Evolutionary conservation across 2,888 invertebrate species (phyloP).

Genomic region (Pammene fasciana): DNA sequence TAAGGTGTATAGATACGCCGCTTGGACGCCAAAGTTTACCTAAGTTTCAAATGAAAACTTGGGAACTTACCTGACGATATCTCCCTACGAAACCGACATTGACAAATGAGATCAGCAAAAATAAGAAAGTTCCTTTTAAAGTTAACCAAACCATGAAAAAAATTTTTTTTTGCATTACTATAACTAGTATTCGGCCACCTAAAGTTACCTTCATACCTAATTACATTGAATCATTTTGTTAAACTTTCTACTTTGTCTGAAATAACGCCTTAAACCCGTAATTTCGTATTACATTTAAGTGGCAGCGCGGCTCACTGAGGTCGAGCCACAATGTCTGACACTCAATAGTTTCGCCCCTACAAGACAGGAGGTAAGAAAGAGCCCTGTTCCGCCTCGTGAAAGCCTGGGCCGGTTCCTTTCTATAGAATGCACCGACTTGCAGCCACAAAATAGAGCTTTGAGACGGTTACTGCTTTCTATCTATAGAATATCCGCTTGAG

Average conservation of each 20-base stretch:
- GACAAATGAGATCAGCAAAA: too few species aligned
- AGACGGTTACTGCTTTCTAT: constrained; percentile 53
- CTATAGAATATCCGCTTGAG: constrained; percentile 58
- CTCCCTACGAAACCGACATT: too few species aligned
- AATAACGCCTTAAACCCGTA: background rate
- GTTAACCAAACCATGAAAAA: too few species aligned
- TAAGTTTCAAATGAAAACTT: background rate
- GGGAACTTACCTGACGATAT: background rate
- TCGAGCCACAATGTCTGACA: constrained; percentile 57
- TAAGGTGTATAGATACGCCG: background rate
- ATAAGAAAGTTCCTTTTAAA: too few species aligned
- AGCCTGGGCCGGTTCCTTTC: constrained; percentile 64
- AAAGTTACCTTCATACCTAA: too few species aligned
- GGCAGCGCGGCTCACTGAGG: constrained; percentile 53
- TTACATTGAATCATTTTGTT: too few species aligned
- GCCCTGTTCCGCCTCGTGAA: constrained; percentile 64
- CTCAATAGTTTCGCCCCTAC: constrained; percentile 63
- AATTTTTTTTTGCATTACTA: too few species aligned
- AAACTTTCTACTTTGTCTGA: too few species aligned
- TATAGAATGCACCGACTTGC: constrained; percentile 54
- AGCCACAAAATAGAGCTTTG: constrained; percentile 54
- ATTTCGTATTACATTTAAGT: background rate
- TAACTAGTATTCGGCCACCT: too few species aligned
- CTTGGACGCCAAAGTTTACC: background rate
- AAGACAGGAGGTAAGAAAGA: constrained; percentile 61